phyloP scores from a whole-genome alignment of 1,140 invertebrate species.

The Thalassaphorura encarpata region DNA sequence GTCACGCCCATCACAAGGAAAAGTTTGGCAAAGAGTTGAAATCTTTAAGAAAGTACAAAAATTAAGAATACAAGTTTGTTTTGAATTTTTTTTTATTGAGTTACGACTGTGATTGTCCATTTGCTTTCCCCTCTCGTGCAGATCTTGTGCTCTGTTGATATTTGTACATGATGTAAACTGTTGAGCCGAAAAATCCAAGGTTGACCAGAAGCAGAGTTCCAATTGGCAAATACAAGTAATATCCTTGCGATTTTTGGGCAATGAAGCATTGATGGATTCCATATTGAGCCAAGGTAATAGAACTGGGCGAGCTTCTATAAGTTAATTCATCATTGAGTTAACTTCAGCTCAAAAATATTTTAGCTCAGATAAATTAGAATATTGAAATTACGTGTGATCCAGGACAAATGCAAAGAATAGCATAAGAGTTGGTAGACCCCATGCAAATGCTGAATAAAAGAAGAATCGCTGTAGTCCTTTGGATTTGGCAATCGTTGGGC shows the following conservation, averaged over 20 bases:
- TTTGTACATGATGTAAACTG: constrained; percentile 4
- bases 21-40: constrained; percentile 35
- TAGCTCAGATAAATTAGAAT: neutral
- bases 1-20: constrained; percentile 36
- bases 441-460: neutral
- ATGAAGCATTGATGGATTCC: constrained; percentile 18
- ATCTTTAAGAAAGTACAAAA: constrained; percentile 24
- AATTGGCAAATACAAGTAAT: constrained; percentile 31
- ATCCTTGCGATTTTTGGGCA: constrained; percentile 10
- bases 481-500: neutral
- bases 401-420: neutral
- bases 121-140: neutral
- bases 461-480: constrained; percentile 3
- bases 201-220: constrained; percentile 35
- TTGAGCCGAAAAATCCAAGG: constrained; percentile 33
- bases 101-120: neutral
- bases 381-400: constrained; percentile 2
- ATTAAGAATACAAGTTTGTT: neutral
- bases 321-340: neutral
- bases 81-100: neutral
- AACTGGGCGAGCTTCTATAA: constrained; percentile 6
- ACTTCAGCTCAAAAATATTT: neutral
- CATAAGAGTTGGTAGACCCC: constrained; percentile 2
- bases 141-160: constrained; percentile 5
- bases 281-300: constrained; percentile 18